Evolutionary conservation across 2,797 vertebrate species (phyloP), one percentile per base, ranked within the genome.

Genomic region (Muraenolepis orangiensis): DNA sequence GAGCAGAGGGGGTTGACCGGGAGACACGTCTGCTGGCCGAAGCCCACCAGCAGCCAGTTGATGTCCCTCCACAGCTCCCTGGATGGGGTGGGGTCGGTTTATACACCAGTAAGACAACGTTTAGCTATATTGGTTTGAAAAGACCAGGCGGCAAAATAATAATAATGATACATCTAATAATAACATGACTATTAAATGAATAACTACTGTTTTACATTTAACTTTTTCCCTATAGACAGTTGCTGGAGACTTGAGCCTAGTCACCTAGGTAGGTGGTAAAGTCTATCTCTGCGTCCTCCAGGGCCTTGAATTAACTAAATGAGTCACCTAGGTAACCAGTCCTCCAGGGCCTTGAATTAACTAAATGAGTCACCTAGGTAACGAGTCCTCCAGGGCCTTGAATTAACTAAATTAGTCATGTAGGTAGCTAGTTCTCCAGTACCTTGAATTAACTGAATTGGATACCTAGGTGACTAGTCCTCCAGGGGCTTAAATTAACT

Each of bases 221-320:
- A 4, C 8, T 34, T 8, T 34, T 3, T 34, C 8, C 32, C 32
- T 34, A 34, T 34, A 34, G 32, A 34, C 32, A 34, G 32, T 34
- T 34, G 32, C 32, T 34, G 8, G 32, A 34, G 32, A 34, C 32
- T 34, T 3, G 8, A 34, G 32, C 32, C 32, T 4, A 8, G 76
- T 91, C 89, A 99, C 98, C 96, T 94, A 78, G 97, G 97, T 80
- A 98, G 93, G 97, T 97, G 98, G n/a, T n/a, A n/a, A n/a, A n/a
- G n/a, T n/a, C n/a, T n/a, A n/a, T n/a, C n/a, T n/a, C n/a, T n/a
- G n/a, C n/a, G 14, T 94, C 94, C 84, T 99, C 96, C 80, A 99
- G 91, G 0, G 90, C 94, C 8, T 10, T 38, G 36, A 7, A 4
- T 5, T 12, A 46, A 46, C 18, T 16, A 14, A 46, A 46, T 18